Percentiles rank a stretch among this genome's conserved stretches.
Conservation (phyloP, 2,113 vertebrate species). For the Petroica traversi region DNA sequence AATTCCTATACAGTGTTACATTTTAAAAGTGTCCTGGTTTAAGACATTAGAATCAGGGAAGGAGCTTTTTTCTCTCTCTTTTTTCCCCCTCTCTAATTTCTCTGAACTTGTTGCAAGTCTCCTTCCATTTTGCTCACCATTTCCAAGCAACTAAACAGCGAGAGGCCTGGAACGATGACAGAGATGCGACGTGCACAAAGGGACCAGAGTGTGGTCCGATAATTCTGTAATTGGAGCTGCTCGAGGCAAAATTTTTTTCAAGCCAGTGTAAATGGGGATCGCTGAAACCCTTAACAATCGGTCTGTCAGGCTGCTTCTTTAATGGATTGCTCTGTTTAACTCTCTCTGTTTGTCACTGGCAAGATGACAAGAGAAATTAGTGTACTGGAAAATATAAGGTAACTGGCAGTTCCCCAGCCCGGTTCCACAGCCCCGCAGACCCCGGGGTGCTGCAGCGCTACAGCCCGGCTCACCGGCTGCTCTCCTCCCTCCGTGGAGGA, state of each 20-base stretch:
- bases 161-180: slow-evolving; percentile 48
- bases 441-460: background rate
- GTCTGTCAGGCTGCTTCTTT: slow-evolving; percentile 51
- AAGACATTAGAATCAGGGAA: background rate
- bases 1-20: slow-evolving; percentile 59
- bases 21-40: slow-evolving; percentile 61
- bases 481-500: background rate
- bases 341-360: slow-evolving; percentile 57
- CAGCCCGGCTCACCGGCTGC: background rate
- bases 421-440: background rate
- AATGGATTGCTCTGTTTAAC: slow-evolving; percentile 61
- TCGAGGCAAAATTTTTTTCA: slow-evolving; percentile 26
- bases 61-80: background rate
- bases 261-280: slow-evolving; percentile 48
- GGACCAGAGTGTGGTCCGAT: slow-evolving; percentile 49
- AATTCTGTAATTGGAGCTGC: slow-evolving; percentile 66
- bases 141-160: slow-evolving; percentile 68
- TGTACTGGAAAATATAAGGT: slow-evolving; percentile 54
- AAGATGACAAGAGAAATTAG: slow-evolving; percentile 59
- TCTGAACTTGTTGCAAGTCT: slow-evolving; percentile 65
- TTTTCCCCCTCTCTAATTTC: slow-evolving; percentile 17
- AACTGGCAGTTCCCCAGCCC: slow-evolving; percentile 32
- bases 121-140: slow-evolving; percentile 68
- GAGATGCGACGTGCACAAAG: slow-evolving; percentile 52
- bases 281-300: slow-evolving; percentile 38